These are phyloP conservation scores for Lepidonotus clava DNA, from an alignment of 2,888 invertebrate genomes.

Conservation along the genomic window DNA sequence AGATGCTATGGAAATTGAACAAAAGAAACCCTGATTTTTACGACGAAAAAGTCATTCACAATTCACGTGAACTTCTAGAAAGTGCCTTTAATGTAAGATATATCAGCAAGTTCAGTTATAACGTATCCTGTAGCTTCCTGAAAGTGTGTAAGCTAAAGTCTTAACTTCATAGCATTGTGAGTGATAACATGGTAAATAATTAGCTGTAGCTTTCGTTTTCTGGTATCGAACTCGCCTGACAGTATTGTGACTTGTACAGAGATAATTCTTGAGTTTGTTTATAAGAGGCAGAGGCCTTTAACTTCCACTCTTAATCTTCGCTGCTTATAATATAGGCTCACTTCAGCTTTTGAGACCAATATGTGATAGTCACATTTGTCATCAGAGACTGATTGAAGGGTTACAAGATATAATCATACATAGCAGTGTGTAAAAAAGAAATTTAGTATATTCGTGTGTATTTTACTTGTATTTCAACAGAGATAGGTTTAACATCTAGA, in stretches of 20 bases:
- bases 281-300: neutral
- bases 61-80: conserved; percentile 20
- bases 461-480: neutral
- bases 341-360: neutral
- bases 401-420: too few species aligned
- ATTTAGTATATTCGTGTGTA: too few species aligned
- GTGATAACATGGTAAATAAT: neutral
- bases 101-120: neutral
- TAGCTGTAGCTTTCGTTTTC: neutral
- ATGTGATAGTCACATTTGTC: conserved; percentile 20
- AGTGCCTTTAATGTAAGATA: conserved; percentile 47
- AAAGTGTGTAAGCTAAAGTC: neutral
- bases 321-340: conserved; percentile 2
- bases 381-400: too few species aligned
- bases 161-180: neutral
- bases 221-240: conserved; percentile 3
- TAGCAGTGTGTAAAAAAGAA: too few species aligned
- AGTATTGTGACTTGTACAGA: conserved; percentile 24
- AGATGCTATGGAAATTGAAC: too few species aligned
- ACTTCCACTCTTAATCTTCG: neutral
- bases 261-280: neutral
- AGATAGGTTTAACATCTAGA: too few species aligned
- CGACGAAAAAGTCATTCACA: neutral
- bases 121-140: neutral
- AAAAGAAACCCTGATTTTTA: neutral